Evolutionary conservation across 2,113 vertebrate species (phyloP).

Genomic region (Callocephalon fimbriatum): DNA sequence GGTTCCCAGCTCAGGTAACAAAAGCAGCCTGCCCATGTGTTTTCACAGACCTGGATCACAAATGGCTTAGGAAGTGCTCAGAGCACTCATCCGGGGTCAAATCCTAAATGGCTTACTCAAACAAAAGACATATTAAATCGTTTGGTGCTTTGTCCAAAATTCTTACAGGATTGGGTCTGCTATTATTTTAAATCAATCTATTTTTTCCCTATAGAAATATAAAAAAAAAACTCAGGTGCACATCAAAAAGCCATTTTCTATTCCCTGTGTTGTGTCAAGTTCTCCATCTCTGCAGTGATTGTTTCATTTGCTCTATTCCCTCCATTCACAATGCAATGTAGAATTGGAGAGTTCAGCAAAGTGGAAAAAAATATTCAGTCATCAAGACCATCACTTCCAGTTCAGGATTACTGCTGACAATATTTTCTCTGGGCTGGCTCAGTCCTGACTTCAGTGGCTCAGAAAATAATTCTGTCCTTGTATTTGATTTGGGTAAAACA

Average conservation of each 20-base stretch:
- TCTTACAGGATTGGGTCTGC: background rate
- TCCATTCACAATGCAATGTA: background rate
- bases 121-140: background rate
- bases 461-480: background rate
- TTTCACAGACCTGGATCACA: background rate
- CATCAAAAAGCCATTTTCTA: background rate
- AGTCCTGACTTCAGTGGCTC: background rate
- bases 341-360: background rate
- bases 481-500: background rate
- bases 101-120: background rate
- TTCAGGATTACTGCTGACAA: background rate
- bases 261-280: background rate
- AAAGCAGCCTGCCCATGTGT: background rate
- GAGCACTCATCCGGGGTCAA: background rate
- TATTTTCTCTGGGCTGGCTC: background rate
- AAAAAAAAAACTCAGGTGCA: background rate
- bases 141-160: background rate
- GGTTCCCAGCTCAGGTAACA: background rate
- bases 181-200: background rate
- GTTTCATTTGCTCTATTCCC: background rate
- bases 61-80: fast-evolving
- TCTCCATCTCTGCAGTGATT: background rate
- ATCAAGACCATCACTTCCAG: background rate
- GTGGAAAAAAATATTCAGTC: background rate
- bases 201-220: background rate